Evolutionary conservation across 2,113 vertebrate species (phyloP).

Genomic region (Nibea albiflora): DNA sequence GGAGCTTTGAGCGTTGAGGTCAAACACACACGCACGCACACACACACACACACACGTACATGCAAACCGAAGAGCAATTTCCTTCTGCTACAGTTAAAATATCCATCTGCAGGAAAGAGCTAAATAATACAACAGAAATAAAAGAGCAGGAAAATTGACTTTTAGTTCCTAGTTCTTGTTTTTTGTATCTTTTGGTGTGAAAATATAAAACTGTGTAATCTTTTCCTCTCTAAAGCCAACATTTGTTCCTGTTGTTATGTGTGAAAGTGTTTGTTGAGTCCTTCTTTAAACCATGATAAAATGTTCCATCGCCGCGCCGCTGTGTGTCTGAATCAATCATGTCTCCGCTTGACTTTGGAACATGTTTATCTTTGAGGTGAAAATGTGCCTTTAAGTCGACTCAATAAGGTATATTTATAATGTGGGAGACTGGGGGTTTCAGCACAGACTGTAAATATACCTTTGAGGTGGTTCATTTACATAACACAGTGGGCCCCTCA

Average conservation of each 20-base stretch:
- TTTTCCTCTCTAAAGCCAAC: conserved; percentile 62
- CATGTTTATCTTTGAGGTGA: conserved; percentile 67
- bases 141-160: conserved; percentile 59
- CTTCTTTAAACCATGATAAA: conserved; percentile 63
- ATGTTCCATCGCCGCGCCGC: conserved; percentile 56
- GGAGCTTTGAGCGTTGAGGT: neutral
- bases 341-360: conserved; percentile 56
- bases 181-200: conserved; percentile 51
- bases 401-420: conserved; percentile 49
- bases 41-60: neutral
- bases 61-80: conserved; percentile 10
- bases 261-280: conserved; percentile 76
- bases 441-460: conserved; percentile 47
- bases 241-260: conserved; percentile 77
- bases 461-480: conserved; percentile 66
- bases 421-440: neutral
- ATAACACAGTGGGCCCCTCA: conserved; percentile 62
- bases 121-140: conserved; percentile 39
- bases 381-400: conserved; percentile 58
- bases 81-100: conserved; percentile 24
- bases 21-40: conserved; percentile 8
- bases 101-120: conserved; percentile 26
- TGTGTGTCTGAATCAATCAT: conserved; percentile 67
- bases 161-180: conserved; percentile 48
- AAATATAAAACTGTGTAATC: conserved; percentile 65